Base-by-base conservation (phyloP, 2,113 vertebrate genomes). In the Peromyscus californicus region DNA sequence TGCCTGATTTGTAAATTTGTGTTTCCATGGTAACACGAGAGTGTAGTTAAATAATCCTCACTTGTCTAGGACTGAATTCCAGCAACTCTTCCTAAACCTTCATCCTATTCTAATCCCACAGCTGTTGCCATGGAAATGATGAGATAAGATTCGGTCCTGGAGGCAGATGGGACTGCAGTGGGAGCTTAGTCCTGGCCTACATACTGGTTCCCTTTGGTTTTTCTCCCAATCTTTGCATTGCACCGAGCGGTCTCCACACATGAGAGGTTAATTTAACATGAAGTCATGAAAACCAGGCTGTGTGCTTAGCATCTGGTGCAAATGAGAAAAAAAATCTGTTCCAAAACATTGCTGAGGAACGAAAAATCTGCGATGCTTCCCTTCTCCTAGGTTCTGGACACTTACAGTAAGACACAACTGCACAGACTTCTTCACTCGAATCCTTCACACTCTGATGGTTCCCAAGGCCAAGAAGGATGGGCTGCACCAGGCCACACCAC, bases 101-200 rank as follows among this genome's bases (percentile, higher is more conserved):
- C 98, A 98, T 98, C 98, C 98, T 98, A 96, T 98, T 99, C 98
- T 99, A 99, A 99, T 98, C 98, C 98, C 98, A 98, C 97, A 97
- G 98, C 97, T 1, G 99, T 99, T 99, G 98, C 99, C 97, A 99
- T 99, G 98, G 99, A 98, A 99, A 99, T 98, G 96, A 99, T 98
- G 98, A 98, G 98, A 98, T 98, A 98, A 98, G 98, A 98, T 95
- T 98, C 96, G 97, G 98, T 97, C 98, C 98, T 98, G 95, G 98
- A 98, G 98, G 98, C 98, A 99, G 98, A 98, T 98, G 98, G 97
- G 97, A 94, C 97, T 97, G 45, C 76, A 75, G 98, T 97, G 95
- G 94, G 98, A 97, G 97, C 98, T 98, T 96, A 98, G 91, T 98
- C 97, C 98, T 98, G 98, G 97, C 97, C 98, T 98, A 97, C 92